These are phyloP conservation scores for Brassicogethes aeneus DNA, from an alignment of 2,888 invertebrate genomes.

Conservation along the genomic window DNA sequence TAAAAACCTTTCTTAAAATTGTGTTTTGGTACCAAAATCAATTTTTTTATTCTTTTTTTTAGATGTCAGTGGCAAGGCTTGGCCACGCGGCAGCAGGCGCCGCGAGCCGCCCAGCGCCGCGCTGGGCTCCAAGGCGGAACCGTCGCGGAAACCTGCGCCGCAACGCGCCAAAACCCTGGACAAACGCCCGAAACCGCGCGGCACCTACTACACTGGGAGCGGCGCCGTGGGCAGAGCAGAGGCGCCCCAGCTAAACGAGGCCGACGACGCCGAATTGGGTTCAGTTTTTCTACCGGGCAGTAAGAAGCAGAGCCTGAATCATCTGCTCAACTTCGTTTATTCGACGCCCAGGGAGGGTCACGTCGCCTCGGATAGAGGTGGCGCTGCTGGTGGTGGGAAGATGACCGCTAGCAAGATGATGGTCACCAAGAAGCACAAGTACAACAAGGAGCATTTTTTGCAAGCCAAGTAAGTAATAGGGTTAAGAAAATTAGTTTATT, in stretches of 20 bases:
- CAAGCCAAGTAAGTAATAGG: conserved; percentile 74
- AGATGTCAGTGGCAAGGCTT: conserved; percentile 51
- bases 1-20: too few species aligned
- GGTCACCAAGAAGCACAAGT: conserved; percentile 55
- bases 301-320: conserved; percentile 88
- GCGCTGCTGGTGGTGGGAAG: conserved; percentile 15
- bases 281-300: conserved; percentile 76
- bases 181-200: conserved; percentile 64
- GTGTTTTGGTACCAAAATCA: too few species aligned
- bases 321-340: conserved; percentile 88
- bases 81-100: conserved; percentile 51
- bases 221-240: conserved; percentile 54
- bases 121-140: conserved; percentile 50
- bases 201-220: conserved; percentile 45
- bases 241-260: conserved; percentile 54
- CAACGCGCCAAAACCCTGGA: conserved; percentile 59
- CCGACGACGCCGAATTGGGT: conserved; percentile 64
- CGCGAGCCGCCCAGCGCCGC: conserved; percentile 53
- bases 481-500: conserved; percentile 2
- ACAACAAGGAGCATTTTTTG: conserved; percentile 88
- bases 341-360: conserved; percentile 41
- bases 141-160: conserved; percentile 58
- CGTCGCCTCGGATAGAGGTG: conserved; percentile 3
- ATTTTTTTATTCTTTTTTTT: too few species aligned
- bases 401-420: conserved; percentile 35